Percentiles rank a stretch among this genome's conserved stretches.
These are phyloP conservation scores for Arctocebus calabarensis DNA, from an alignment of 2,797 vertebrate species.

Conservation along the genomic window DNA sequence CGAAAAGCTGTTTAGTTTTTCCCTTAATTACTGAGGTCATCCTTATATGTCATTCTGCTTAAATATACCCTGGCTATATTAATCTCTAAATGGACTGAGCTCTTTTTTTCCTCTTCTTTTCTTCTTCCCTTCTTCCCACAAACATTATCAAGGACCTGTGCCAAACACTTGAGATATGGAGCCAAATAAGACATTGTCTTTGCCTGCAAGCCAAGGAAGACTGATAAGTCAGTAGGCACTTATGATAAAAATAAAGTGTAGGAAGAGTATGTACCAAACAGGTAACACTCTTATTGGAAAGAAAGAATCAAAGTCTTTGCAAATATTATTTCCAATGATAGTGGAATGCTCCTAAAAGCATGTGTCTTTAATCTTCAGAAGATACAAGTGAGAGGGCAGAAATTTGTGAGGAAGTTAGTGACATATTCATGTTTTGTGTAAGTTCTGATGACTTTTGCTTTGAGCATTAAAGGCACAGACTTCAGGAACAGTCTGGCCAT, in stretches of 20 bases:
- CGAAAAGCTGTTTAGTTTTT: background rate
- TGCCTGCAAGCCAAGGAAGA: background rate
- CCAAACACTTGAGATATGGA: background rate
- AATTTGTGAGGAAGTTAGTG: conserved; percentile 2
- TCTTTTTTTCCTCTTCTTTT: background rate
- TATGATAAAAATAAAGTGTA: background rate
- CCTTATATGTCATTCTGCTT: background rate
- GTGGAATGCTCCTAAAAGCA: background rate
- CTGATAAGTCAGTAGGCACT: background rate
- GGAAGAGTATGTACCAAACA: background rate
- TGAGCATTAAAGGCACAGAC: conserved; percentile 41
- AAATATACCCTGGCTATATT: background rate
- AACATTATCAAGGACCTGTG: conserved; percentile 22
- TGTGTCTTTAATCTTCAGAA: background rate
- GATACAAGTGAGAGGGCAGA: background rate
- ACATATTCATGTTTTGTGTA: conserved; percentile 32
- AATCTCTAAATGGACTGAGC: background rate
- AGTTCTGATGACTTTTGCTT: conserved; percentile 50
- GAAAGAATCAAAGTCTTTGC: background rate
- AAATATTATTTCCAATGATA: background rate
- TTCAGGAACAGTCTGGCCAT: conserved; percentile 36
- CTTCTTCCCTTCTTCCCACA: conserved; percentile 7
- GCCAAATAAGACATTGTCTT: background rate
- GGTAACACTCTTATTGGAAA: background rate
- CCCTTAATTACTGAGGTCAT: background rate